Evolutionary conservation across 53 echinoderm and acorn worm species (phyloP).

Genomic region (Crossaster papposus): DNA sequence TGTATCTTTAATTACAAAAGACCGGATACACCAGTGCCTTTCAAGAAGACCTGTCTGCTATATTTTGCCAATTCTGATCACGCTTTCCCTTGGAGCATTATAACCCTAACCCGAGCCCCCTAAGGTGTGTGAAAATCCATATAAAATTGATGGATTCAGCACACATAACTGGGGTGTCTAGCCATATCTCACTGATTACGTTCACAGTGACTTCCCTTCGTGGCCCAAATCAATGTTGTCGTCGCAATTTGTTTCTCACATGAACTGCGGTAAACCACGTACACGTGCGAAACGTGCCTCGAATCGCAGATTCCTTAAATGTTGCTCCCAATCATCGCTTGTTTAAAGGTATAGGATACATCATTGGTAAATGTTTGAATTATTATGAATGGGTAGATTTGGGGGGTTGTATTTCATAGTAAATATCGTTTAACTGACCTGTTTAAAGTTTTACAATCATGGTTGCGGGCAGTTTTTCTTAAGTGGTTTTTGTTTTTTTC

Average conservation of each 20-base stretch:
- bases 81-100: neutral
- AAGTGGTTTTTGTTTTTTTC: too few species aligned
- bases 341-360: neutral
- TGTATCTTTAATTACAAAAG: too few species aligned
- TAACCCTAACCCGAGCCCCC: too few species aligned
- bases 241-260: constrained; percentile 17
- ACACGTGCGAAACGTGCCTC: neutral
- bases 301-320: neutral
- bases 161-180: neutral
- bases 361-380: neutral
- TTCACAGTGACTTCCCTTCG: neutral
- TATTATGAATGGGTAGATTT: too few species aligned
- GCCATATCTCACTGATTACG: constrained; percentile 6
- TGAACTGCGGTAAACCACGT: neutral
- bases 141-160: neutral
- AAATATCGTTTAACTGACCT: too few species aligned
- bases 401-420: too few species aligned
- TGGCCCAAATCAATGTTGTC: neutral
- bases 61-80: neutral
- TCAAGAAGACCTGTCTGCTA: neutral
- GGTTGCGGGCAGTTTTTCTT: too few species aligned
- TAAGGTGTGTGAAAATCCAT: too few species aligned
- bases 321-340: neutral
- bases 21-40: too few species aligned
- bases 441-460: too few species aligned